Conservation (phyloP, 2,888 invertebrate genomes). For the Disparrhopalites patrizii region DNA sequence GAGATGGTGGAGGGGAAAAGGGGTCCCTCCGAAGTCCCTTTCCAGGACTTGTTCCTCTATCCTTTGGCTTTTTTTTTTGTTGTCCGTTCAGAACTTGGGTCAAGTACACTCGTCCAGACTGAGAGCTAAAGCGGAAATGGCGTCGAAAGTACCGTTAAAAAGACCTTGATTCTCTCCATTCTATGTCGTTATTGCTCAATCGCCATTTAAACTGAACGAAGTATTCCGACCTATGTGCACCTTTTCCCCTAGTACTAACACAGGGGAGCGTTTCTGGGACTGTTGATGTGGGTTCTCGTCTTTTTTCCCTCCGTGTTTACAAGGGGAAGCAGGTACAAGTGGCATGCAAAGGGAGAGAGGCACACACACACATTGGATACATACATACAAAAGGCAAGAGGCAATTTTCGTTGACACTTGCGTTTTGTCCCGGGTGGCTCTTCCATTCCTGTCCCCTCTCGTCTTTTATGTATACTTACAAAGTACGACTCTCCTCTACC, state of each 20-base stretch:
- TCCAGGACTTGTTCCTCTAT: not conserved
- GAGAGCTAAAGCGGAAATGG: no score
- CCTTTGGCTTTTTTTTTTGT: no score
- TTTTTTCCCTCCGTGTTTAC: no score
- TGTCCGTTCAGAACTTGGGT: not conserved
- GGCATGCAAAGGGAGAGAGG: not conserved
- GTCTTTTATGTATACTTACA: not conserved
- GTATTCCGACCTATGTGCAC: not conserved
- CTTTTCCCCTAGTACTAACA: no score
- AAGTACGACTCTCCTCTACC: not conserved
- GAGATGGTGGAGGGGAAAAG: not conserved
- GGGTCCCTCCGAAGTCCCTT: not conserved
- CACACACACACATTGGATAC: no score
- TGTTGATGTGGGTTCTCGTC: no score
- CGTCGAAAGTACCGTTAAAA: no score
- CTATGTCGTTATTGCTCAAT: slow-evolving; percentile 1
- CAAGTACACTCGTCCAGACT: no score
- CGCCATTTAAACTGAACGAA: not conserved
- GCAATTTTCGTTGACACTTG: not conserved
- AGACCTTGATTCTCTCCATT: slow-evolving; percentile 3
- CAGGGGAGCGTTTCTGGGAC: no score
- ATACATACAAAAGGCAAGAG: not conserved
- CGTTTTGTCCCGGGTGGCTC: slow-evolving; percentile 16
- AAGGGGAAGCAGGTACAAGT: no score
- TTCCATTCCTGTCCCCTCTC: not conserved